Percentiles rank a stretch among this genome's conserved stretches.
These are phyloP conservation scores for Porites rus DNA, from an alignment of 92 coral and sea anemone genomes.

Conservation along the genomic window DNA sequence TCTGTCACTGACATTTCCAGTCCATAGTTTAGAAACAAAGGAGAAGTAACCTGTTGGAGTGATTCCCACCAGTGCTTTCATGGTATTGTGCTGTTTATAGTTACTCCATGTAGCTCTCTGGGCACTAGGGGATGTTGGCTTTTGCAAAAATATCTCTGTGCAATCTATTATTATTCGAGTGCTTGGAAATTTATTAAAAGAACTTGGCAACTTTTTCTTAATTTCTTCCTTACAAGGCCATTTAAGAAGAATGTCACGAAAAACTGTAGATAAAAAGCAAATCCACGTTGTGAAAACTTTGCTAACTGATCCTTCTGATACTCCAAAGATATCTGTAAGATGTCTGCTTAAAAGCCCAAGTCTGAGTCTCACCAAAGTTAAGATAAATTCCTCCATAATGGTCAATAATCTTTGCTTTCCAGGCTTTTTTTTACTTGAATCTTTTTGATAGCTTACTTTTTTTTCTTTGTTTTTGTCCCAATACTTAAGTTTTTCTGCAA, in stretches of 20 bases:
- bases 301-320: too few species aligned
- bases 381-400: constrained; percentile 16
- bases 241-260: too few species aligned
- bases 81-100: constrained; percentile 54
- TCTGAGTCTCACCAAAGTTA: constrained; percentile 23
- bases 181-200: too few species aligned
- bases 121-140: too few species aligned
- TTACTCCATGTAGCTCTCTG: constrained; percentile 19
- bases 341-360: constrained; percentile 29
- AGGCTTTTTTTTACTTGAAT: constrained; percentile 23
- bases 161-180: too few species aligned
- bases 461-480: constrained; percentile 42
- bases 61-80: constrained; percentile 41
- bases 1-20: background rate
- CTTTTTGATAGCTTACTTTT: constrained; percentile 16
- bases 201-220: too few species aligned
- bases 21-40: too few species aligned
- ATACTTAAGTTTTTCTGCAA: constrained; percentile 46
- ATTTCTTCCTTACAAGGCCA: too few species aligned
- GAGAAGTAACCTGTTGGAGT: constrained; percentile 14
- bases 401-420: constrained; percentile 41
- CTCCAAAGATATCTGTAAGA: constrained; percentile 39
- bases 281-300: too few species aligned
- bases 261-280: too few species aligned
- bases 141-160: too few species aligned